A percentile compares a stretch with the other conserved stretches of the same genome.
Conservation (phyloP, 1,140 invertebrate species). For the Branchinecta lindahli region DNA sequence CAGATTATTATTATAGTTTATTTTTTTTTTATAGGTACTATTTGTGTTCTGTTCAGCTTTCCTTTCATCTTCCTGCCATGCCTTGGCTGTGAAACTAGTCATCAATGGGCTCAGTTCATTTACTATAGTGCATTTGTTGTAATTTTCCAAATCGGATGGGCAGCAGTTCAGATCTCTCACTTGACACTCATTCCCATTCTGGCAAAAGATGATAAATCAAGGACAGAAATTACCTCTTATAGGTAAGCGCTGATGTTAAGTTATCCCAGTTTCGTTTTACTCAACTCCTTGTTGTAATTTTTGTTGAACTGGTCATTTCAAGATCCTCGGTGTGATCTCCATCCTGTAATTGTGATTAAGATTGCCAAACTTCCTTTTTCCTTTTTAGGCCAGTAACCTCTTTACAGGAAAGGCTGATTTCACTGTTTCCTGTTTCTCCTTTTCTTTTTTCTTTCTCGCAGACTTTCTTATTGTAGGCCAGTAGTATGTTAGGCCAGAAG, state of each 20-base stretch:
- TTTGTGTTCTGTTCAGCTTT: conserved; percentile 62
- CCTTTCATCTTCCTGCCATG: conserved; percentile 80
- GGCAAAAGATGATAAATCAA: conserved; percentile 25
- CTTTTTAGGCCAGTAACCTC: no score
- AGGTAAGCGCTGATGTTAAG: conserved; percentile 39
- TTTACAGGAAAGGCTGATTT: no score
- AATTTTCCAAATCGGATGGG: conserved; percentile 95
- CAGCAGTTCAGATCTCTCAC: conserved; percentile 83
- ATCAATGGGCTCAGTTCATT: conserved; percentile 56
- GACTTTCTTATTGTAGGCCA: no score
- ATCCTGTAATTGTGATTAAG: no score
- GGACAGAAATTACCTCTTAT: conserved; percentile 70
- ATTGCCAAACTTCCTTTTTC: no score
- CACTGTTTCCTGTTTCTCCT: no score
- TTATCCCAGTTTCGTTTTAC: not conserved
- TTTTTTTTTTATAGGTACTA: conserved; percentile 39
- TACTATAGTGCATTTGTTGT: conserved; percentile 80
- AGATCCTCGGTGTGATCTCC: no score
- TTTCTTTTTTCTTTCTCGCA: no score
- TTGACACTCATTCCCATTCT: conserved; percentile 51
- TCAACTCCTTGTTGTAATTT: conserved; percentile 13
- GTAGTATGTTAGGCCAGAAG: no score
- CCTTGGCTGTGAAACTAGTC: conserved; percentile 44
- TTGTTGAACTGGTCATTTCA: no score
- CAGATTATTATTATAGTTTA: not conserved